Evolutionary conservation across 2,113 vertebrate species (phyloP).

Genomic region (Neodon shergylaensis): DNA sequence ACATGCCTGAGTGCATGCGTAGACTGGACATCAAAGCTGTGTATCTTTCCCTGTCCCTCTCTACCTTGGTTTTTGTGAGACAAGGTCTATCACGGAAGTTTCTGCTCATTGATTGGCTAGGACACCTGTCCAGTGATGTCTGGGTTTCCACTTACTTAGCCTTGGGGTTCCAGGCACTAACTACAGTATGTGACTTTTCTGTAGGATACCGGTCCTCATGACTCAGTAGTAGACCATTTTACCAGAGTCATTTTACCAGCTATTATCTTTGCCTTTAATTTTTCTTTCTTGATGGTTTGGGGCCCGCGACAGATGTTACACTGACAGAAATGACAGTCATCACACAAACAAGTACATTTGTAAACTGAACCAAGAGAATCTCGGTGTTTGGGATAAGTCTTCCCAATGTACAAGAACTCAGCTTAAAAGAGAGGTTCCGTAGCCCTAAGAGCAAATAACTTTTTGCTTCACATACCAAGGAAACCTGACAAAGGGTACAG

Average conservation of each 20-base stretch:
- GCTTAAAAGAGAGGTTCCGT: background rate
- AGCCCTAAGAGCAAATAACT: background rate
- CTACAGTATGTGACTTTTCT: background rate
- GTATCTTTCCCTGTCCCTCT: background rate
- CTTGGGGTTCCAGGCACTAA: background rate
- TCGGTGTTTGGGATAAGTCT: background rate
- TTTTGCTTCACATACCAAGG: slow-evolving; percentile 32
- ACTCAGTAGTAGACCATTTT: background rate
- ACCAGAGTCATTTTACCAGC: background rate
- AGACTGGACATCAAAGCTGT: background rate
- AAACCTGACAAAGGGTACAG: slow-evolving; percentile 23
- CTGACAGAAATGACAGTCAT: background rate
- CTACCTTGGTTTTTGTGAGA: background rate
- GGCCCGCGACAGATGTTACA: background rate
- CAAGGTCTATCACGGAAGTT: background rate
- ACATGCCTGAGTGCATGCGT: background rate
- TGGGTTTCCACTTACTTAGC: background rate
- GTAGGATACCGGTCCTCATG: background rate
- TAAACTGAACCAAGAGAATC: background rate
- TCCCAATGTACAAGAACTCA: background rate
- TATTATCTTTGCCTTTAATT: background rate
- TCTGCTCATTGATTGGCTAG: background rate
- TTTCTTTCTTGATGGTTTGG: slow-evolving; percentile 9
- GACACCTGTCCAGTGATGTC: background rate
- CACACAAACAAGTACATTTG: background rate